These are phyloP conservation scores for Clarias platycephalus DNA, from an alignment of 2,797 vertebrate species.

Conservation along the genomic window DNA sequence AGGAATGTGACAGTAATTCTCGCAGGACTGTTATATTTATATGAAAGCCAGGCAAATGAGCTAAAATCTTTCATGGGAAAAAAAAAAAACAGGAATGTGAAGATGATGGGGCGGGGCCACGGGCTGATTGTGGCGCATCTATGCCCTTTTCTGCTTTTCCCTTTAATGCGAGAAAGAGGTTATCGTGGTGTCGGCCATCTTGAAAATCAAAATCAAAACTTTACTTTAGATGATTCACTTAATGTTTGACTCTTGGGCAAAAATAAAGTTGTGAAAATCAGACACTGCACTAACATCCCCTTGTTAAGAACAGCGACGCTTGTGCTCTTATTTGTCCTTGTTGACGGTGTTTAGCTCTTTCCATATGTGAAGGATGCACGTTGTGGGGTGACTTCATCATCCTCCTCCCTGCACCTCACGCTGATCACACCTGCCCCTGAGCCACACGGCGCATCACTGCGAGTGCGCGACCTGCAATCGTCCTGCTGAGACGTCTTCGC, in stretches of 20 bases:
- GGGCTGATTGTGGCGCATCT: no score
- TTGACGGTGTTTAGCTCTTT: conserved; percentile 54
- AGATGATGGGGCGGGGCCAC: no score
- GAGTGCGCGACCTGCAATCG: not conserved
- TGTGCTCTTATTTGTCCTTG: conserved; percentile 45
- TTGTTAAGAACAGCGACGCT: conserved; percentile 2
- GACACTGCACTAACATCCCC: not conserved
- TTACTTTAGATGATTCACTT: not conserved
- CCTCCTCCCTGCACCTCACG: conserved; percentile 21
- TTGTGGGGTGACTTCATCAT: conserved; percentile 45
- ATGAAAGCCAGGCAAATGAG: no score
- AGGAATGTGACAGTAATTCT: no score
- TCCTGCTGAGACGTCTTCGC: conserved; percentile 9
- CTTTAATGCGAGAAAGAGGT: no score
- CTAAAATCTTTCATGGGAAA: no score
- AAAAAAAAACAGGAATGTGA: no score
- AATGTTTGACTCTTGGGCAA: not conserved
- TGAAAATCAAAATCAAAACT: not conserved
- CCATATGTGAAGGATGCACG: conserved; percentile 41
- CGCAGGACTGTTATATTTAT: no score
- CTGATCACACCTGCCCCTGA: not conserved
- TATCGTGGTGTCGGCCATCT: not conserved
- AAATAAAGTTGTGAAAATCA: not conserved
- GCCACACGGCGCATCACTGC: not conserved
- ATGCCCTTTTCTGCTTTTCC: not conserved